Evolutionary conservation across 2,797 vertebrate species (phyloP).

Genomic region (Anas flavirostris): DNA sequence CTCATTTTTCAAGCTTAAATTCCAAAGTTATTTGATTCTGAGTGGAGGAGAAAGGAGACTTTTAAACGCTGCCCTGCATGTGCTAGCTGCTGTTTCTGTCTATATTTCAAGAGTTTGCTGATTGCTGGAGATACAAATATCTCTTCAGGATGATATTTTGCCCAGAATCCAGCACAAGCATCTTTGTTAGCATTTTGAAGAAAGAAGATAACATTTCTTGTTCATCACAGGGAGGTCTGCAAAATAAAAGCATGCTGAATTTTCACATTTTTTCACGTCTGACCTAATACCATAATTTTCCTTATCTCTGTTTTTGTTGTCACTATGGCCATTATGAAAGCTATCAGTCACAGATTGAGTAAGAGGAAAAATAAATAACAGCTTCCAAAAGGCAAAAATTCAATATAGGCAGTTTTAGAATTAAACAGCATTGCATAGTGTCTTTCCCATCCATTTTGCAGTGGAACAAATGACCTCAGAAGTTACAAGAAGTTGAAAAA

Average conservation of each 20-base stretch:
- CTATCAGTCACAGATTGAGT: background rate
- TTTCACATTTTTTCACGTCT: background rate
- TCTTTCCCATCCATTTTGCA: background rate
- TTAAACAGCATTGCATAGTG: background rate
- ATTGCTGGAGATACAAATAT: background rate
- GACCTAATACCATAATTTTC: background rate
- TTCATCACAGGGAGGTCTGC: background rate
- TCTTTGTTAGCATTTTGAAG: background rate
- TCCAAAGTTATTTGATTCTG: background rate
- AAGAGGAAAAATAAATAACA: conserved; percentile 10
- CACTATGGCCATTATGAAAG: background rate
- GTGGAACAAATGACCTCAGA: conserved; percentile 12
- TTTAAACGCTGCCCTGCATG: background rate
- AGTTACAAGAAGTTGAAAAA: conserved; percentile 25
- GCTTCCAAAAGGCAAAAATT: background rate
- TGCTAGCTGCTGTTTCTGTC: background rate
- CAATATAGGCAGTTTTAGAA: background rate
- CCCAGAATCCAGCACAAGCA: background rate
- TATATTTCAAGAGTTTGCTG: background rate
- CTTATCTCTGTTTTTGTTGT: background rate
- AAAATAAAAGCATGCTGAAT: background rate
- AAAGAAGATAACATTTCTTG: background rate
- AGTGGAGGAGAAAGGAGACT: background rate
- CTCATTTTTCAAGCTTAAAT: background rate
- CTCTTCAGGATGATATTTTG: background rate